phyloP scores from a whole-genome alignment of 2,113 vertebrate genomes.

The Psilopsiagon aymara region DNA sequence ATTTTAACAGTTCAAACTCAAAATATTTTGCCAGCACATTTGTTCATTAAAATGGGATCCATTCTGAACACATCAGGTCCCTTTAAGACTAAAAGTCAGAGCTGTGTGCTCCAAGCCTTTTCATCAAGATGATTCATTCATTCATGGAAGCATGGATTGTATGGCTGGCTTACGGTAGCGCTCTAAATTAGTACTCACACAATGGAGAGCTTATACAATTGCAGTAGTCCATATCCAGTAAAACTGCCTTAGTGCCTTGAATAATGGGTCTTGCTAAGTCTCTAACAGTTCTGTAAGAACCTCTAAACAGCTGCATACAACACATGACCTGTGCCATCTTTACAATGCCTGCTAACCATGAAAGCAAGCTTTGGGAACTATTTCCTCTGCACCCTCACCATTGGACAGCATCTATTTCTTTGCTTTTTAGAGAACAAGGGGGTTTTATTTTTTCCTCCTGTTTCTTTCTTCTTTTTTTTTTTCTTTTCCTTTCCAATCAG shows the following conservation, averaged over 20 bases:
- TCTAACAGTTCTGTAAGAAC: slow-evolving; percentile 72
- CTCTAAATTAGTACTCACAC: slow-evolving; percentile 71
- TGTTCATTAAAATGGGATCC: slow-evolving; percentile 16
- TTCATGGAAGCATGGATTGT: slow-evolving; percentile 57
- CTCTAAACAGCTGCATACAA: slow-evolving; percentile 68
- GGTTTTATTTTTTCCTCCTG: neutral
- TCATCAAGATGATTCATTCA: slow-evolving; percentile 64
- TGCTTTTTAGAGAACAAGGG: slow-evolving; percentile 58
- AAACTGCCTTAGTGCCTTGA: slow-evolving; percentile 64
- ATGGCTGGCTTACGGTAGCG: slow-evolving; percentile 58
- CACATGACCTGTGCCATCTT: slow-evolving; percentile 67
- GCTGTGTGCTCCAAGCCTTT: slow-evolving; percentile 31
- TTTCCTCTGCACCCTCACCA: slow-evolving; percentile 51
- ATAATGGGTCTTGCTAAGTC: slow-evolving; percentile 64
- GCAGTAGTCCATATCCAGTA: slow-evolving; percentile 73
- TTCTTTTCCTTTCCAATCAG: slow-evolving; percentile 46
- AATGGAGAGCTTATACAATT: slow-evolving; percentile 73
- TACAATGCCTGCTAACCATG: slow-evolving; percentile 61
- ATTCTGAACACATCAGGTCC: slow-evolving; percentile 20
- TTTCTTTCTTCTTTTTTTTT: neutral
- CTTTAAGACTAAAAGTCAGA: slow-evolving; percentile 61
- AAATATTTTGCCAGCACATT: neutral
- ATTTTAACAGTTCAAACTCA: neutral
- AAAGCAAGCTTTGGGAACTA: slow-evolving; percentile 58
- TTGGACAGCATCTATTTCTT: neutral